Evolutionary conservation across 2,888 invertebrate species (phyloP).

Genomic region (Diploptera punctata): DNA sequence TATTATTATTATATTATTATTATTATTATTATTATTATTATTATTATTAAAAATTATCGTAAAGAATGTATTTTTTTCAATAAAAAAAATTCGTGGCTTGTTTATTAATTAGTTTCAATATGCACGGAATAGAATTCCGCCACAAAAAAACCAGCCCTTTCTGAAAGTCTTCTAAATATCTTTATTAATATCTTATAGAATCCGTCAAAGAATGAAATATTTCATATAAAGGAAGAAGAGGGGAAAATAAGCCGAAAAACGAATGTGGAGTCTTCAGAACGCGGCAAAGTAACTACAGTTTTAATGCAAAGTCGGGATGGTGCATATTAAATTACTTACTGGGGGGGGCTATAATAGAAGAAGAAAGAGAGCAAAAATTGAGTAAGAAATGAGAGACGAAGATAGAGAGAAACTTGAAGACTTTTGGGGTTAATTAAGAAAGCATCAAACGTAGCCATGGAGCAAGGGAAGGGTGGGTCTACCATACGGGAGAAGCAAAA

Average conservation of each 20-base stretch:
- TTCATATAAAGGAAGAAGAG: slow-evolving; percentile 3
- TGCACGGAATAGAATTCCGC: too few species aligned
- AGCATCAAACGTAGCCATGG: slow-evolving; percentile 40
- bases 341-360: slow-evolving; percentile 21
- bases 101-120: too few species aligned
- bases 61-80: background rate
- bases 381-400: slow-evolving; percentile 23
- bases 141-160: too few species aligned
- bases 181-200: too few species aligned
- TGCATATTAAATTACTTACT: slow-evolving; percentile 36
- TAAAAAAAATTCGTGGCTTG: too few species aligned
- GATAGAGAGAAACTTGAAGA: slow-evolving; percentile 28
- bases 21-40: background rate
- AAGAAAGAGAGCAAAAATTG: background rate
- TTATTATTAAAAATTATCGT: background rate
- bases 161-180: too few species aligned
- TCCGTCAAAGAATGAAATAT: too few species aligned
- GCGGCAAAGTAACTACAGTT: slow-evolving; percentile 25
- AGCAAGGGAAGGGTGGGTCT: slow-evolving; percentile 23
- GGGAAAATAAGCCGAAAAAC: background rate
- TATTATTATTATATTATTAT: background rate
- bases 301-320: slow-evolving; percentile 6
- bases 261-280: background rate
- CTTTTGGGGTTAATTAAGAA: slow-evolving; percentile 42
- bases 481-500: slow-evolving; percentile 30